Conservation (phyloP, 2,113 vertebrate genomes). For the Ictalurus furcatus region DNA sequence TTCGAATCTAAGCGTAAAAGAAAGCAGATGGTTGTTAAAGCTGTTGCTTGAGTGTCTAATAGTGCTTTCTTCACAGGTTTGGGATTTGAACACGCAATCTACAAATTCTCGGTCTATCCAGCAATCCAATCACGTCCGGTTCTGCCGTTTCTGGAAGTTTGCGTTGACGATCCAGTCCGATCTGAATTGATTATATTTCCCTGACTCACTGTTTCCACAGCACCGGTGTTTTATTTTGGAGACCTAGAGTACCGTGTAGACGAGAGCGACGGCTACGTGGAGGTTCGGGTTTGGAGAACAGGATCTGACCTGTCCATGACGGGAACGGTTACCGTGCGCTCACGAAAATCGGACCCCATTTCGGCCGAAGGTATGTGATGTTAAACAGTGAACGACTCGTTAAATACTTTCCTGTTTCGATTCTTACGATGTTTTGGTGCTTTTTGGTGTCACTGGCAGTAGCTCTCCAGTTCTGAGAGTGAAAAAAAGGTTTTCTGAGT, state of each 20-base stretch:
- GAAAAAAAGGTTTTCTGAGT: neutral
- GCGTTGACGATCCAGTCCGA: neutral
- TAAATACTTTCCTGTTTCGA: neutral
- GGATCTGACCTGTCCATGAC: constrained; percentile 87
- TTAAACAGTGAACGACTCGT: neutral
- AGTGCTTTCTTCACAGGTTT: neutral
- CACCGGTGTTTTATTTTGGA: constrained; percentile 89
- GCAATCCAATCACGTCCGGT: neutral
- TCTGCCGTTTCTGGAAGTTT: neutral
- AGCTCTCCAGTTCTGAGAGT: neutral
- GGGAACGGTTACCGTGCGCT: constrained; percentile 85
- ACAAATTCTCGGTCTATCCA: neutral
- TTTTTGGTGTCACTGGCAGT: neutral
- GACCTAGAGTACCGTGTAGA: constrained; percentile 80
- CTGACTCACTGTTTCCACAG: constrained; percentile 65
- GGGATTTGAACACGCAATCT: neutral
- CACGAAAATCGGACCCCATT: constrained; percentile 81
- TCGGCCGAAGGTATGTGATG: constrained; percentile 84
- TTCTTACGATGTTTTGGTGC: neutral
- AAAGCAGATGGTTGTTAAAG: neutral
- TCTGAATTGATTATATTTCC: neutral
- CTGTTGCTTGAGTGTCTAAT: neutral
- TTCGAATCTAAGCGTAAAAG: neutral
- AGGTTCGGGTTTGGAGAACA: constrained; percentile 85
- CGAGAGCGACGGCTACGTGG: constrained; percentile 83